Percentiles rank a stretch among this genome's conserved stretches.
These are phyloP conservation scores for Teleogryllus oceanicus DNA, from an alignment of 2,888 invertebrate species.

Conservation along the genomic window DNA sequence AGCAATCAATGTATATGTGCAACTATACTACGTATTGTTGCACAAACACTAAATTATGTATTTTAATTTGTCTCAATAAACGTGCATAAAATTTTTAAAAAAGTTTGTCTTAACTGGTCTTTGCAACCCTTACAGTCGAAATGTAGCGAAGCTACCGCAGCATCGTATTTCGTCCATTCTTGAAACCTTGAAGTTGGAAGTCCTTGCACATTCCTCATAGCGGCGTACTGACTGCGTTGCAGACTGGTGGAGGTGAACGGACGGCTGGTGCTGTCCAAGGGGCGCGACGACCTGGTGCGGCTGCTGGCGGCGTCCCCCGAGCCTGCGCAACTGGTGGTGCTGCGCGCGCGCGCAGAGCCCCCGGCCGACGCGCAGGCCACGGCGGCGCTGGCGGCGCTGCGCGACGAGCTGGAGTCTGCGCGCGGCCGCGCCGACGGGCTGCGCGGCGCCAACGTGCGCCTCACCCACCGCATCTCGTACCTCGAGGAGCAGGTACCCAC, in stretches of 20 bases:
- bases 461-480: conserved; percentile 84
- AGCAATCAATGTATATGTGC: no score
- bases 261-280: conserved; percentile 64
- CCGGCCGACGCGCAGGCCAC: conserved; percentile 52
- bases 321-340: conserved; percentile 62
- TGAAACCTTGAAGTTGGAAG: neutral
- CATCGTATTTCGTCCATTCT: neutral
- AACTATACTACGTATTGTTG: no score
- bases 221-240: conserved; percentile 35
- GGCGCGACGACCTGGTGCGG: conserved; percentile 67
- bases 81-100: no score
- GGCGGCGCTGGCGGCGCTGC: conserved; percentile 31
- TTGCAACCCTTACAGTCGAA: no score
- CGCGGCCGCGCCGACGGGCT: conserved; percentile 57
- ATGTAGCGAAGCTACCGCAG: neutral
- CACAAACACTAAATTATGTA: no score
- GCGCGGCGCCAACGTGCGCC: conserved; percentile 71
- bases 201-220: neutral
- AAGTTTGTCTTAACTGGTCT: no score
- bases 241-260: conserved; percentile 81
- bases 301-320: conserved; percentile 59
- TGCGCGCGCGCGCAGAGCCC: conserved; percentile 47
- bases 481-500: conserved; percentile 74
- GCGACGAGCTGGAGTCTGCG: conserved; percentile 52
- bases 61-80: no score